A percentile compares a stretch with the other conserved stretches of the same genome.
phyloP scores from a whole-genome alignment of 2,888 invertebrate species.

The Ashinkailepas kermadecensis region DNA sequence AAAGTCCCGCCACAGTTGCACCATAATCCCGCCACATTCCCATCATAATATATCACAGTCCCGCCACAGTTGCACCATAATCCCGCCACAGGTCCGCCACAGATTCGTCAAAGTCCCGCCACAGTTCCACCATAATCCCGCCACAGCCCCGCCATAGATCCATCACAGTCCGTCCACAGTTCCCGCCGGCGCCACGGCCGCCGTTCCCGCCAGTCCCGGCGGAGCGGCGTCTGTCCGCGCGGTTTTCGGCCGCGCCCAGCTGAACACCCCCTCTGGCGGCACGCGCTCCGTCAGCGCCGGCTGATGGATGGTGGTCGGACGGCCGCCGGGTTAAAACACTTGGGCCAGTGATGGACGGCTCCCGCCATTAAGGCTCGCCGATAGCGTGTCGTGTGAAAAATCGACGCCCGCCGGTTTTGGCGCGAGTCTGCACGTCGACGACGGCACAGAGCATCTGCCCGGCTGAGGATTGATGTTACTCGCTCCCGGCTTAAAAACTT shows the following conservation, averaged over 20 bases:
- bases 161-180: background rate
- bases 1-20: too few species aligned
- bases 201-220: background rate
- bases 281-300: background rate
- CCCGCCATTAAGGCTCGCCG: background rate
- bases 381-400: background rate
- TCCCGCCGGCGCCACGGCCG: background rate
- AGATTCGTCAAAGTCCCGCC: background rate
- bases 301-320: background rate
- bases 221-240: background rate
- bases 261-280: background rate
- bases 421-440: background rate
- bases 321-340: slow-evolving; percentile 15
- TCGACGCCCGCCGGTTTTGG: background rate
- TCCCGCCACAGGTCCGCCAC: background rate
- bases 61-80: too few species aligned
- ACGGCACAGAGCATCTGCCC: too few species aligned
- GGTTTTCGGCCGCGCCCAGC: background rate
- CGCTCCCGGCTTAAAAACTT: too few species aligned
- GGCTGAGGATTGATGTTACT: too few species aligned
- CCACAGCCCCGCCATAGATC: background rate
- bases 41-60: too few species aligned
- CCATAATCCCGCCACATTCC: too few species aligned
- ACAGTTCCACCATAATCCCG: background rate
- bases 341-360: background rate